A percentile compares a stretch with the other conserved stretches of the same genome.
Evolutionary conservation across 2,888 invertebrate species (phyloP).

Genomic region (Pollenia amentaria): DNA sequence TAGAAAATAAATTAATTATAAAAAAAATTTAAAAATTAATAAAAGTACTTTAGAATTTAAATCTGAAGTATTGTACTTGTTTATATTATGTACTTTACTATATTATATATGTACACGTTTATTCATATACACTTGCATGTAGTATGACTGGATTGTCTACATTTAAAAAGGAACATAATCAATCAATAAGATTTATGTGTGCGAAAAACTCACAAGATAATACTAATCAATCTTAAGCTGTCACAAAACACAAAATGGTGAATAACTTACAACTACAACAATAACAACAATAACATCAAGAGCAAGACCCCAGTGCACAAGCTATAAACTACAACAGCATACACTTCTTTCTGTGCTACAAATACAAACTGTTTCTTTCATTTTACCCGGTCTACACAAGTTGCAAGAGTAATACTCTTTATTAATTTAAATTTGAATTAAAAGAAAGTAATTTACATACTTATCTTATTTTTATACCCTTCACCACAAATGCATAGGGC

Average conservation of each 20-base stretch:
- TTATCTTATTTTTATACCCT: neutral
- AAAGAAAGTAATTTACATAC: slow-evolving; percentile 32
- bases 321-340: neutral
- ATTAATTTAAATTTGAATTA: slow-evolving; percentile 51
- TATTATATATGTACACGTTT: neutral
- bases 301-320: slow-evolving; percentile 25
- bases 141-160: slow-evolving; percentile 46
- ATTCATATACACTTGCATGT: neutral
- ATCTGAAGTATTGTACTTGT: no score
- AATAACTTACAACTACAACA: slow-evolving; percentile 52
- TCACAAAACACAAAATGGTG: slow-evolving; percentile 75
- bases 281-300: slow-evolving; percentile 45
- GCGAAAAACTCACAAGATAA: slow-evolving; percentile 80
- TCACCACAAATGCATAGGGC: no score
- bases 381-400: slow-evolving; percentile 12
- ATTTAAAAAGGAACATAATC: slow-evolving; percentile 79
- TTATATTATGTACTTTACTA: neutral
- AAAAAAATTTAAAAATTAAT: no score
- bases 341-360: slow-evolving; percentile 23
- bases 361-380: slow-evolving; percentile 26
- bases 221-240: slow-evolving; percentile 82
- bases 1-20: no score
- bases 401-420: slow-evolving; percentile 55
- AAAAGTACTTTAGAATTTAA: no score
- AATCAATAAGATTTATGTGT: slow-evolving; percentile 84